Conservation (phyloP, 2,113 vertebrate genomes). For the Rhinolophus sinicus region DNA sequence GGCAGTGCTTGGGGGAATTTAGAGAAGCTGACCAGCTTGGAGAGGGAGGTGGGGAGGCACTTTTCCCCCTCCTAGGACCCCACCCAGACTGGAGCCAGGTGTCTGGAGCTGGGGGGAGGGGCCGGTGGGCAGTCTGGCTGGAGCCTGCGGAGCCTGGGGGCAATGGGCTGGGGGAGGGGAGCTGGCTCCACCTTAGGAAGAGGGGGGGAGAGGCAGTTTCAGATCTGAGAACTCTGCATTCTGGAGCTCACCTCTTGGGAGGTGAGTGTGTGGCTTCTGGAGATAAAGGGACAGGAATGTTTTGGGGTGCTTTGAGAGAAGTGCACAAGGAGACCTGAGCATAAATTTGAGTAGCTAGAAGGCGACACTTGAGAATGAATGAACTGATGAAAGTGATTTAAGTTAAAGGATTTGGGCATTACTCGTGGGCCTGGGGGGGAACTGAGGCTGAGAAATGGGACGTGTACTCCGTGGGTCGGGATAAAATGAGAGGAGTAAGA, state of each 20-base stretch:
- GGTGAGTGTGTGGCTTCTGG: not conserved
- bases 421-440: not conserved
- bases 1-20: slow-evolving; percentile 45
- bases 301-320: not conserved
- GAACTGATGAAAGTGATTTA: not conserved
- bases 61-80: slow-evolving; percentile 26
- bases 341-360: not conserved
- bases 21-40: slow-evolving; percentile 21
- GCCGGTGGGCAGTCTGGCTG: slow-evolving; percentile 46
- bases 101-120: slow-evolving; percentile 66
- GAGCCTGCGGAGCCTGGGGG: slow-evolving; percentile 51
- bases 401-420: not conserved
- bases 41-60: not conserved
- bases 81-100: slow-evolving; percentile 75
- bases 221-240: not conserved
- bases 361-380: not conserved
- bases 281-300: not conserved
- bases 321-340: not conserved
- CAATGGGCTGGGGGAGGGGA: slow-evolving; percentile 32
- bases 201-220: not conserved
- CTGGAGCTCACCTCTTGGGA: not conserved
- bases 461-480: no score
- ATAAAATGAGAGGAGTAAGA: not conserved
- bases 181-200: slow-evolving; percentile 39
- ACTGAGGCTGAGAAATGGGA: not conserved